phyloP scores from a whole-genome alignment of 2,797 vertebrate genomes.

The Tarsius wallacei region DNA sequence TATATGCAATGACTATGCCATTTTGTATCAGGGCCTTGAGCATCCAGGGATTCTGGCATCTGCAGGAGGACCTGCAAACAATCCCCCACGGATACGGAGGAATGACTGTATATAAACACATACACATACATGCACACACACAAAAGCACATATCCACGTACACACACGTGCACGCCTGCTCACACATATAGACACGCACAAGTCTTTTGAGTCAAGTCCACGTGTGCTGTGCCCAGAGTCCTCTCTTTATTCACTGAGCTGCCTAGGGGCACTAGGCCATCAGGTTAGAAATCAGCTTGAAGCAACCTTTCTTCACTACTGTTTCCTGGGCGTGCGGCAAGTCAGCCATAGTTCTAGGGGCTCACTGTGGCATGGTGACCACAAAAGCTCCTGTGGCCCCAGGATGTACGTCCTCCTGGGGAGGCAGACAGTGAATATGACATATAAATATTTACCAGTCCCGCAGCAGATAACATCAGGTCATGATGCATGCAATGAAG shows the following conservation, averaged over 20 bases:
- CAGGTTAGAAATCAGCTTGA: neutral
- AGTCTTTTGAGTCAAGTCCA: neutral
- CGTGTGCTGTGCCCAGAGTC: neutral
- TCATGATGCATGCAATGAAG: neutral
- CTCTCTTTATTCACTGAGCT: neutral
- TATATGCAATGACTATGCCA: neutral
- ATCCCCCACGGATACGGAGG: neutral
- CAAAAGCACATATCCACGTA: neutral
- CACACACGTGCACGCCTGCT: neutral
- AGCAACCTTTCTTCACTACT: neutral
- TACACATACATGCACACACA: neutral
- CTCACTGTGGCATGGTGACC: rapidly evolving
- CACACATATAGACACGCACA: neutral
- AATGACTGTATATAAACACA: neutral
- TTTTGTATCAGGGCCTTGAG: neutral
- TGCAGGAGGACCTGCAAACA: neutral
- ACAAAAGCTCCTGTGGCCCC: neutral
- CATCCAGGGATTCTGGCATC: neutral
- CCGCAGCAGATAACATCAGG: neutral
- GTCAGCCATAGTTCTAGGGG: neutral
- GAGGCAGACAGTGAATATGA: neutral
- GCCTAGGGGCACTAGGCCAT: neutral
- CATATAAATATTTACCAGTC: neutral
- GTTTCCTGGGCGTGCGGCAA: neutral
- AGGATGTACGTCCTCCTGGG: neutral